Percentiles rank a stretch among this genome's conserved stretches.
These are phyloP conservation scores for Morbakka virulenta DNA, from an alignment of 30 jellyfish, hydroid and myxozoan species.

Conservation along the genomic window DNA sequence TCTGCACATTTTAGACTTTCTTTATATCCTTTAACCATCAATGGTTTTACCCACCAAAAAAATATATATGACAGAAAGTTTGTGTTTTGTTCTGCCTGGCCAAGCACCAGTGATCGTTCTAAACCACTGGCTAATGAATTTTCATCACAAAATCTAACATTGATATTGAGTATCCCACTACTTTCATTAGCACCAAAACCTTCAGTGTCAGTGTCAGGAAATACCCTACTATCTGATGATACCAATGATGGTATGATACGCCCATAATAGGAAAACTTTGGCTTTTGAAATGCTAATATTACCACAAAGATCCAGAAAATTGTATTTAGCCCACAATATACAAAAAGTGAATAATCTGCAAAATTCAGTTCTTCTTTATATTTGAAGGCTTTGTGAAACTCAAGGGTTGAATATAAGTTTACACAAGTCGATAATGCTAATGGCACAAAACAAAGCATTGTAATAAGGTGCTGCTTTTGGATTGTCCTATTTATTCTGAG, in stretches of 20 bases:
- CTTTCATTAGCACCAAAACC: slow-evolving; percentile 6
- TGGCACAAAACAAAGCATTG: neutral
- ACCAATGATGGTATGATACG: slow-evolving; percentile 49
- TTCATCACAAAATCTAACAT: slow-evolving; percentile 51
- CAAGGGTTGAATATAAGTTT: slow-evolving; percentile 3
- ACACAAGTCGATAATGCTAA: slow-evolving; percentile 48
- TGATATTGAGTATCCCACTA: slow-evolving; percentile 48
- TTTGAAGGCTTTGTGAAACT: too few species aligned
- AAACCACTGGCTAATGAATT: slow-evolving; percentile 16
- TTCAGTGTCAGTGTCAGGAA: neutral
- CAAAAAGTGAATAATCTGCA: slow-evolving; percentile 14
- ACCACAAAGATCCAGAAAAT: neutral
- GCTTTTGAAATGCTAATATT: neutral
- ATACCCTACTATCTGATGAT: slow-evolving; percentile 23
- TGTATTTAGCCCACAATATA: slow-evolving; percentile 4
- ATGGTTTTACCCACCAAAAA: slow-evolving; percentile 80
- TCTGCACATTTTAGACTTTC: slow-evolving; percentile 53
- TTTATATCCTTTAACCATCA: slow-evolving; percentile 71
- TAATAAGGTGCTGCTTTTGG: neutral
- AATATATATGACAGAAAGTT: slow-evolving; percentile 51
- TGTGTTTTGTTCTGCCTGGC: slow-evolving; percentile 74
- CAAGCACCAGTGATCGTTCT: slow-evolving; percentile 46
- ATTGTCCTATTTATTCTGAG: neutral
- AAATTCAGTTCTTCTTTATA: neutral
- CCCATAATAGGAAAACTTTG: neutral